A percentile compares a stretch with the other conserved stretches of the same genome.
Conservation (phyloP, 2,888 invertebrate species). For the Sinodicranocentrus sp. region DNA sequence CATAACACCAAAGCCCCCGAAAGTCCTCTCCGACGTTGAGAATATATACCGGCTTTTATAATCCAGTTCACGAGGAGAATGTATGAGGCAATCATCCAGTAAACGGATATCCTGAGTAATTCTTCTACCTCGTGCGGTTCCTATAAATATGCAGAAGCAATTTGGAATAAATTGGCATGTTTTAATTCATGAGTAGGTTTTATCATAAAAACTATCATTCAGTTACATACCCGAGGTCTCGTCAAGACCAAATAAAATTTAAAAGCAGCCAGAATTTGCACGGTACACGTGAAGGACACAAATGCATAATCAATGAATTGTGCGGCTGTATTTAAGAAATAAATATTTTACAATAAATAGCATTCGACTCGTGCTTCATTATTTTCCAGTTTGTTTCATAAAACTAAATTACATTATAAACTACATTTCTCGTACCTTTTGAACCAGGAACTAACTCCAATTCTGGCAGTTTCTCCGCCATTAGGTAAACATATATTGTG, state of each 20-base stretch:
- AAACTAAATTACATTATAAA: too few relatives aligned
- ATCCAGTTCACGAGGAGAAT: conserved; percentile 37
- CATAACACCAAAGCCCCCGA: conserved; percentile 36
- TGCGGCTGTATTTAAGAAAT: conserved; percentile 10
- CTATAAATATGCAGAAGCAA: not conserved
- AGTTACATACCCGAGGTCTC: not conserved
- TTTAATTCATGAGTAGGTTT: not conserved
- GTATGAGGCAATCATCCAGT: conserved; percentile 39
- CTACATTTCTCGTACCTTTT: conserved; percentile 38
- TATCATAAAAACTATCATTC: not conserved
- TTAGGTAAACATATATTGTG: conserved; percentile 16
- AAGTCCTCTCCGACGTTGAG: conserved; percentile 1
- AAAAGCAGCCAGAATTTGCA: conserved; percentile 43
- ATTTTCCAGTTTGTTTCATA: not conserved
- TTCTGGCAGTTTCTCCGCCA: conserved; percentile 36
- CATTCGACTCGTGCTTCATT: not conserved
- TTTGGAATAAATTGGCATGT: not conserved
- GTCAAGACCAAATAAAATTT: conserved; percentile 27
- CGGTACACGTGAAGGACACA: not conserved
- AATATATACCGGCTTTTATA: conserved; percentile 39
- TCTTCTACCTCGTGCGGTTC: conserved; percentile 8
- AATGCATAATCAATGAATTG: conserved; percentile 22
- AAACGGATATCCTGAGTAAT: conserved; percentile 8
- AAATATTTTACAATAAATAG: not conserved
- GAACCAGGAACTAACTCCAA: conserved; percentile 38